These are phyloP conservation scores for Blastobasis lacticolella DNA, from an alignment of 2,888 invertebrate genomes.

Conservation along the genomic window DNA sequence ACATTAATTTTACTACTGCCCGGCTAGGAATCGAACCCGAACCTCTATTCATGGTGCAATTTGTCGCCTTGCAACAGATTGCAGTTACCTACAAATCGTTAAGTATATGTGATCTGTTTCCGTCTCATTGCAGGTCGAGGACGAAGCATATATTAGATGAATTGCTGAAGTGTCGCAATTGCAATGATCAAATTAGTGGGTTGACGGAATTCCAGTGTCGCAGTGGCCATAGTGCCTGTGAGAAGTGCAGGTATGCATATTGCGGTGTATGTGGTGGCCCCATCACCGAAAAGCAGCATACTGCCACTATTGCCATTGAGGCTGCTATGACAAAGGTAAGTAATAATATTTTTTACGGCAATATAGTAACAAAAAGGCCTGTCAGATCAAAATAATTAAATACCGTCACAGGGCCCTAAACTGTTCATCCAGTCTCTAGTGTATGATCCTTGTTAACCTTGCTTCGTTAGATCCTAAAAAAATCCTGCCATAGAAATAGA, in stretches of 20 bases:
- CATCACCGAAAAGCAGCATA: conserved; percentile 39
- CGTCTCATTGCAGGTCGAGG: no score
- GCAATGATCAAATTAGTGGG: conserved; percentile 22
- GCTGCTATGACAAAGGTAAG: conserved; percentile 25
- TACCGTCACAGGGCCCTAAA: no score
- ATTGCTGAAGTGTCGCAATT: conserved; percentile 34
- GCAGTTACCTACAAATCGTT: no score
- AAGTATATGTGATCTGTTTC: no score
- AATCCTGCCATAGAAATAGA: no score
- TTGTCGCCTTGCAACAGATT: no score
- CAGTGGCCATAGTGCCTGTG: conserved; percentile 39
- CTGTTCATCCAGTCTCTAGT: no score
- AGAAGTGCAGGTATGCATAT: conserved; percentile 20
- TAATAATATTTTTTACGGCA: background rate
- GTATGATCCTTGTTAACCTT: no score
- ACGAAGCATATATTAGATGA: conserved; percentile 6
- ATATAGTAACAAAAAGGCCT: background rate
- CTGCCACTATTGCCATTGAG: conserved; percentile 35
- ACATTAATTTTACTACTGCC: no score
- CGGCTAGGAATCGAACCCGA: no score
- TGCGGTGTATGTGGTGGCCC: conserved; percentile 31
- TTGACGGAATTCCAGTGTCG: conserved; percentile 38
- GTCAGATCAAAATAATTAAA: background rate
- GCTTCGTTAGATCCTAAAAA: no score
- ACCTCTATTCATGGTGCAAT: no score